A percentile compares a stretch with the other conserved stretches of the same genome.
Conservation (phyloP, 2,797 vertebrate genomes). For the Channallabes apus region DNA sequence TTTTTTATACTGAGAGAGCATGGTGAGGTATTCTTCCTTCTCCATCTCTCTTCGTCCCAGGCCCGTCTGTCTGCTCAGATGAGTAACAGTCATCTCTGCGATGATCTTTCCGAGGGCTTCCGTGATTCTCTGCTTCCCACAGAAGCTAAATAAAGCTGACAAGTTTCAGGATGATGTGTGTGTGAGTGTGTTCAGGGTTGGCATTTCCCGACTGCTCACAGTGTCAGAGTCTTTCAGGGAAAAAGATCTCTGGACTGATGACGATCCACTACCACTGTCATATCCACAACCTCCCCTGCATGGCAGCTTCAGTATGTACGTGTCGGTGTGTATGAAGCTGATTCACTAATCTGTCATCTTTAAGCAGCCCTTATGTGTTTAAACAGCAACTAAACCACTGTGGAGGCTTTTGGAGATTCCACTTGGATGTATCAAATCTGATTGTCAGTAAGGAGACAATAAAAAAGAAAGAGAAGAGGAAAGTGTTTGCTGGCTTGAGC, state of each 20-base stretch:
- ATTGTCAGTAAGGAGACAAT: neutral
- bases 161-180: slow-evolving; percentile 37
- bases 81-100: slow-evolving; percentile 42
- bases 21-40: neutral
- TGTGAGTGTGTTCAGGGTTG: slow-evolving; percentile 37
- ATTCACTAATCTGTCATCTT: slow-evolving; percentile 2
- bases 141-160: slow-evolving; percentile 55
- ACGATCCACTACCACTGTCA: slow-evolving; percentile 17
- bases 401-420: neutral
- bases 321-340: neutral
- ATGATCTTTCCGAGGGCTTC: slow-evolving; percentile 47
- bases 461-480: too few relatives aligned
- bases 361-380: neutral
- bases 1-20: neutral
- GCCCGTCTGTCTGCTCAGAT: slow-evolving; percentile 24
- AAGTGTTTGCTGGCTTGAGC: too few relatives aligned
- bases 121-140: slow-evolving; percentile 51
- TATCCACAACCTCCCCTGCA: neutral
- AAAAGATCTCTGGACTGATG: slow-evolving; percentile 35
- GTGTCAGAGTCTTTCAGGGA: slow-evolving; percentile 34
- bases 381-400: neutral
- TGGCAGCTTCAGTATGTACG: neutral
- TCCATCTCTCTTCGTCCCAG: slow-evolving; percentile 4
- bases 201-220: slow-evolving; percentile 32
- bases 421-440: neutral